These are phyloP conservation scores for Limnephilus lunatus DNA, from an alignment of 2,888 invertebrate genomes.

Conservation along the genomic window DNA sequence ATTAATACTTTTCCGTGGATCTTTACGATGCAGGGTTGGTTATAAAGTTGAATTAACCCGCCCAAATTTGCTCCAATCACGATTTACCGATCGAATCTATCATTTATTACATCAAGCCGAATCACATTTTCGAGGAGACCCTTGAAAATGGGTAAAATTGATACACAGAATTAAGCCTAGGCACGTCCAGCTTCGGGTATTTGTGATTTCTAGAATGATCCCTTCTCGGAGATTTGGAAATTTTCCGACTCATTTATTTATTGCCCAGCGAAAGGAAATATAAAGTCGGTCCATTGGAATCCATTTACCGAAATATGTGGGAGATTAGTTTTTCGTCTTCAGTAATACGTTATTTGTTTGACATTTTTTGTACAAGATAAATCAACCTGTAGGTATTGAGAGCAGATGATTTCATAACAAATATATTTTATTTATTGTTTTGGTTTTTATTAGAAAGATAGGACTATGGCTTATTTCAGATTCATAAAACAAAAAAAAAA, in stretches of 20 bases:
- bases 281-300: conserved; percentile 50
- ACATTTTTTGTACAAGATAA: background rate
- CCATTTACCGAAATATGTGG: conserved; percentile 44
- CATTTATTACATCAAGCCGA: conserved; percentile 31
- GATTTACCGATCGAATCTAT: conserved; percentile 19
- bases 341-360: background rate
- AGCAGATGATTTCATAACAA: background rate
- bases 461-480: background rate
- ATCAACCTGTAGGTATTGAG: background rate
- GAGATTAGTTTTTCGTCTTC: conserved; percentile 28
- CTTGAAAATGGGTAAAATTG: conserved; percentile 25
- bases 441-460: background rate
- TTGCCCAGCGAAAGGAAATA: conserved; percentile 59
- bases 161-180: conserved; percentile 21
- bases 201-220: conserved; percentile 23
- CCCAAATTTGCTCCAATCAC: background rate
- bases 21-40: background rate
- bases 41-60: background rate
- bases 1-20: background rate
- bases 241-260: conserved; percentile 64
- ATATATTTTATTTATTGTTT: background rate
- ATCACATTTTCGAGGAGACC: conserved; percentile 21
- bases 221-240: conserved; percentile 47
- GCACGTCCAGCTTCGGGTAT: conserved; percentile 24
- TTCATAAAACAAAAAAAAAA: background rate